These are phyloP conservation scores for Boloria euphrosyne DNA, from an alignment of 2,888 invertebrate genomes.

Conservation along the genomic window DNA sequence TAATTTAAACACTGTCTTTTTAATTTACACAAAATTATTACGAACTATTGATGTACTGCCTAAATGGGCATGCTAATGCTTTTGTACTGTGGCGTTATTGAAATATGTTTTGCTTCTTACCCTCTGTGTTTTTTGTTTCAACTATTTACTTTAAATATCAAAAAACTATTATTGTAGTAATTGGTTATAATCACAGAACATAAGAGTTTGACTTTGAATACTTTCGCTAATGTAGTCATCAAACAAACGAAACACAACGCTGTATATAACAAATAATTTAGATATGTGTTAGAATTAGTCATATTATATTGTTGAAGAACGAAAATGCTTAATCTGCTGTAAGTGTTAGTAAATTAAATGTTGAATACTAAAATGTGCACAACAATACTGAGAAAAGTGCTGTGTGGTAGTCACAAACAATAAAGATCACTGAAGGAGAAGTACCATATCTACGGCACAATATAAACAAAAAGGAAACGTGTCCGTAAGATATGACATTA, in stretches of 20 bases:
- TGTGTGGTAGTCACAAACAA: conserved; percentile 33
- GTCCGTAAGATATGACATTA: conserved; percentile 24
- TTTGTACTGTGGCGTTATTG: conserved; percentile 75
- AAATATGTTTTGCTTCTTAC: conserved; percentile 68
- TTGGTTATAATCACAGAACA: conserved; percentile 71
- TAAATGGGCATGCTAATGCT: conserved; percentile 75
- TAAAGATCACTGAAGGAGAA: conserved; percentile 18
- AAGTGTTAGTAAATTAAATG: conserved; percentile 37
- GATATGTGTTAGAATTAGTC: conserved; percentile 60
- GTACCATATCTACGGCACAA: conserved; percentile 16
- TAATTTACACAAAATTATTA: conserved; percentile 51
- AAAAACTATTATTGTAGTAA: conserved; percentile 61
- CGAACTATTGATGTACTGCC: conserved; percentile 64
- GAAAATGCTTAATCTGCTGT: conserved; percentile 42
- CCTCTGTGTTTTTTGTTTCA: conserved; percentile 67
- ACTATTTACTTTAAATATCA: conserved; percentile 56
- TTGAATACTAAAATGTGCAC: conserved; percentile 34
- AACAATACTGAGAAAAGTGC: conserved; percentile 41
- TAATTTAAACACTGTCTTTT: conserved; percentile 47
- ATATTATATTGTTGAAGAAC: conserved; percentile 32
- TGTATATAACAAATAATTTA: conserved; percentile 48
- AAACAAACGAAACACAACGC: conserved; percentile 55
- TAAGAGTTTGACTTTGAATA: conserved; percentile 82
- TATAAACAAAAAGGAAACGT: conserved; percentile 16
- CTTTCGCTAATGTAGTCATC: conserved; percentile 64